Evolutionary conservation across 2,113 vertebrate species (phyloP).

Genomic region (Montifringilla adamsi): DNA sequence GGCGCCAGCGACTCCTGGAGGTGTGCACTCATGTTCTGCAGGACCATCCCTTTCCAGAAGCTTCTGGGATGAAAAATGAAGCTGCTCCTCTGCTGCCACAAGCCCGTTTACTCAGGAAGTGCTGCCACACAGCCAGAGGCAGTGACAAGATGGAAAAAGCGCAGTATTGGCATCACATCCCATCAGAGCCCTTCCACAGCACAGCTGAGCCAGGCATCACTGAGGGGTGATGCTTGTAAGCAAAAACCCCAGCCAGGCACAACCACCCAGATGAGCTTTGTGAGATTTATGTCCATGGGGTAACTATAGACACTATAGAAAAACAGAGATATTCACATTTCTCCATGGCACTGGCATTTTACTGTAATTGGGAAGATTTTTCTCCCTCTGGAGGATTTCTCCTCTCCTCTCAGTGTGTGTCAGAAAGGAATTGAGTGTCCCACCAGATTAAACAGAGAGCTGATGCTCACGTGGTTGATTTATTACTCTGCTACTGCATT

Average conservation of each 20-base stretch:
- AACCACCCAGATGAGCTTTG: not conserved
- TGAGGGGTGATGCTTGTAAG: not conserved
- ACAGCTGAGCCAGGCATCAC: not conserved
- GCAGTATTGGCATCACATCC: fast-evolving
- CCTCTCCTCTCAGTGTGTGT: not conserved
- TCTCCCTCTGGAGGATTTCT: not conserved
- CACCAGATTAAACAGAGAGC: not conserved
- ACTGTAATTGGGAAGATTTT: not conserved
- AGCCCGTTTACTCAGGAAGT: not conserved
- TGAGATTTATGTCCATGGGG: not conserved
- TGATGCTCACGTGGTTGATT: not conserved
- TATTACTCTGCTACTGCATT: not conserved
- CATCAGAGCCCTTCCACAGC: not conserved
- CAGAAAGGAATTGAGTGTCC: not conserved
- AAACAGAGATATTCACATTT: not conserved
- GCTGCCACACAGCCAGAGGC: not conserved
- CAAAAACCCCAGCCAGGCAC: not conserved
- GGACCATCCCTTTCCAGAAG: not conserved
- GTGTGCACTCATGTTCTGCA: fast-evolving
- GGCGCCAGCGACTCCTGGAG: fast-evolving
- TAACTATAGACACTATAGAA: not conserved
- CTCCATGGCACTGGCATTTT: not conserved
- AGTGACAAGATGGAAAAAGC: not conserved
- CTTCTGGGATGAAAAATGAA: not conserved
- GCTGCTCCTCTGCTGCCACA: not conserved